Evolutionary conservation across 2,888 invertebrate genomes (phyloP), one percentile per base, ranked within the genome.

Genomic region (Caenorhabditis plicata): DNA sequence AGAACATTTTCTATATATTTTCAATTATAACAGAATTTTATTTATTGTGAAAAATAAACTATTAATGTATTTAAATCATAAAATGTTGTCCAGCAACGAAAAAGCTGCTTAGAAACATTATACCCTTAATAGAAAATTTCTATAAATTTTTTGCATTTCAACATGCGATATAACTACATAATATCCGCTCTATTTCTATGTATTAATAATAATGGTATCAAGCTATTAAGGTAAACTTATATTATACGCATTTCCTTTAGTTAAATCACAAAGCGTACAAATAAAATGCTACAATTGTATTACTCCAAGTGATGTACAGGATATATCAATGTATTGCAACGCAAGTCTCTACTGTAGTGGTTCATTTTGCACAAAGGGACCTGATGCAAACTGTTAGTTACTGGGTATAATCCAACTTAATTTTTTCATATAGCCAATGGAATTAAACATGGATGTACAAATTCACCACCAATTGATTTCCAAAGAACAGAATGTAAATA

Each of bases 281-380:
- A 62, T 62, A 31, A 62, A 52, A 15, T 62, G 62, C 39, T 62
- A 62, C 35, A 32, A 52, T 38, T 62, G 62, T 45, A 38, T 62
- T 15, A 52, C 52, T 0, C 55, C 62, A 17, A 9, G 47, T 3
- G 55, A 52, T 4, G 45, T 49, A 1, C 7, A 35, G 22, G 51
- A 52, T 35, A 45, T 44, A 4, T 42, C 17, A 1, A 26, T 23
- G 2, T 40, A 32, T 40, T 66, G 66, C 42, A 56, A 56, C 19
- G 36, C 50, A 2, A 50, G 32, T n/a, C 13, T 40, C 13, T 57
- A 40, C 35, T 68, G 67, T 31, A 44, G 41, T 13, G 67, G 67
- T 19, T 4, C 27, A 4, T 68, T 49, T 41, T 68, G 67, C 26
- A 68, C 67, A 2, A 68, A 68, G 29, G 64, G 64, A 13, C 62